Conservation (phyloP, 1,140 invertebrate genomes). For the Argopecten irradians region DNA sequence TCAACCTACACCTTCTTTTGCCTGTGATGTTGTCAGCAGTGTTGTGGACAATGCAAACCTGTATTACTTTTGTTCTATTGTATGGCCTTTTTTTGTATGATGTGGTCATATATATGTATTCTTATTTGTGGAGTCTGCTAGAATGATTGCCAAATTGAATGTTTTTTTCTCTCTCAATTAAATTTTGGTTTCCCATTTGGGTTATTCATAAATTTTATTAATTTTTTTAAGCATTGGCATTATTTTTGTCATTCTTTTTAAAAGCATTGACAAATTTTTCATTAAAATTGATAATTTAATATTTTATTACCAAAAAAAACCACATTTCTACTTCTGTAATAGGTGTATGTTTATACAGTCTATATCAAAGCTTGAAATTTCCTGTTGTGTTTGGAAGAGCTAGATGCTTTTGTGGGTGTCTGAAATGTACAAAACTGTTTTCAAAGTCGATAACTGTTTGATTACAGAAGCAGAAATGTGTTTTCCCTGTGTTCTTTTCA, state of each 20-base stretch:
- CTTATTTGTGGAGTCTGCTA: neutral
- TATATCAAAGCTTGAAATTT: neutral
- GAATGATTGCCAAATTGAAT: neutral
- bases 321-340: neutral
- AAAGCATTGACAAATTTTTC: neutral
- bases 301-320: neutral
- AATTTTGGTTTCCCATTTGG: neutral
- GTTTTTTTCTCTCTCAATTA: neutral
- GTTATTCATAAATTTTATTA: too few relatives aligned
- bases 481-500: conserved; percentile 10
- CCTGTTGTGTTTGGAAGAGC: neutral
- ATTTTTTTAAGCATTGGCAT: too few relatives aligned
- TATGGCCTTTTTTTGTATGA: neutral
- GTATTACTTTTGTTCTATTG: neutral
- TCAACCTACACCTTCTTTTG: neutral
- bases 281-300: neutral
- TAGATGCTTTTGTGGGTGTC: neutral
- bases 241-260: too few relatives aligned
- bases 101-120: neutral
- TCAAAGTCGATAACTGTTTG: neutral
- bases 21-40: neutral
- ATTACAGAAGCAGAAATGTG: neutral
- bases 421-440: neutral
- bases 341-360: neutral
- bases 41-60: neutral